A percentile compares a stretch with the other conserved stretches of the same genome.
These are phyloP conservation scores for Heliconius cydno DNA, from an alignment of 2,888 invertebrate species.

Conservation along the genomic window DNA sequence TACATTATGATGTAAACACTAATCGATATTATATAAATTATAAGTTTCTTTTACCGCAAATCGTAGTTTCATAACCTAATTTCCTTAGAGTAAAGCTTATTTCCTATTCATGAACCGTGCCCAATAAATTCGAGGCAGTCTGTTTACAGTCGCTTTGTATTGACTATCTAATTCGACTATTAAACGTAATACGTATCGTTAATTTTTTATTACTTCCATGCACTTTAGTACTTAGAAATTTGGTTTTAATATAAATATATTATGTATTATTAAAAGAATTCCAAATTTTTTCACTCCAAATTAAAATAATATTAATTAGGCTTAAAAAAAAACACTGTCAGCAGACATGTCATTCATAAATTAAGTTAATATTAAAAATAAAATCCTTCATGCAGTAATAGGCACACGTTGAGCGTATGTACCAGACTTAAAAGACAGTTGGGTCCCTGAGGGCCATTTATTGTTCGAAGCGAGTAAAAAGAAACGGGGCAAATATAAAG, in stretches of 20 bases:
- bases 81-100: constrained; percentile 59
- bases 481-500: constrained; percentile 62
- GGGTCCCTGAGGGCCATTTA: constrained; percentile 71
- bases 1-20: no score
- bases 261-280: no score
- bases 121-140: constrained; percentile 65
- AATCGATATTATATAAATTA: constrained; percentile 4
- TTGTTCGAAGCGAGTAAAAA: constrained; percentile 77
- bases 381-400: background rate
- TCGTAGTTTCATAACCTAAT: constrained; percentile 53
- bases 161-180: constrained; percentile 55
- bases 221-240: background rate
- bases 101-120: constrained; percentile 62
- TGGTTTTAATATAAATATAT: background rate
- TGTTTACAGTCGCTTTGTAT: constrained; percentile 66
- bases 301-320: no score
- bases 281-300: no score
- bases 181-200: constrained; percentile 12
- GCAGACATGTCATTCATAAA: background rate
- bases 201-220: background rate
- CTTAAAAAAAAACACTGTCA: background rate
- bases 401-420: constrained; percentile 49
- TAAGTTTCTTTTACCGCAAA: constrained; percentile 34
- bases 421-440: constrained; percentile 59
- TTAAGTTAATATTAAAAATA: background rate